Conservation (phyloP, 1,140 invertebrate species). For the Aphelenchoides fujianensis region DNA sequence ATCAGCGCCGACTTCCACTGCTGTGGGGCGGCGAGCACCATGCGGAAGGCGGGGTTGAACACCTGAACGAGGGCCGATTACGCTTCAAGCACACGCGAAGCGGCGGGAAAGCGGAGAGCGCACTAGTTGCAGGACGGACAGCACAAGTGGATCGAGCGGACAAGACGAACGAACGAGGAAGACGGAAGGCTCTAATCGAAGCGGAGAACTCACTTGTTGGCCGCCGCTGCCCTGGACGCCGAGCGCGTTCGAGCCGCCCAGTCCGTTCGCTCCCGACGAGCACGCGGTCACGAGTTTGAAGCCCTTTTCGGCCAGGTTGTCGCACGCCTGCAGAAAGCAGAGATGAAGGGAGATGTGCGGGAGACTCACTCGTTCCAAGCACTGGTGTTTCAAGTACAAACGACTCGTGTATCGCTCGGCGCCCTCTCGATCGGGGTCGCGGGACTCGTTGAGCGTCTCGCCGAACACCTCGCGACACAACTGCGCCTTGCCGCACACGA, state of each 20-base stretch:
- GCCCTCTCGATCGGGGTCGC: constrained; percentile 86
- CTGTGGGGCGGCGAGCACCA: not conserved
- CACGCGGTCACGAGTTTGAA: constrained; percentile 61
- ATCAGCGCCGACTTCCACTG: not conserved
- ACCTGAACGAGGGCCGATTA: not conserved
- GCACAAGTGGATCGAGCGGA: too few relatives aligned
- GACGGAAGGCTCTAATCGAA: too few relatives aligned
- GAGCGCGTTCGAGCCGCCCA: constrained; percentile 44
- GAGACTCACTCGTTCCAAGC: constrained; percentile 79
- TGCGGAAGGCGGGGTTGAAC: constrained; percentile 10
- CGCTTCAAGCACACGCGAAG: not conserved
- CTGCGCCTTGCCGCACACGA: constrained; percentile 84
- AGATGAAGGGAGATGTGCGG: constrained; percentile 21
- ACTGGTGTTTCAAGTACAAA: constrained; percentile 97
- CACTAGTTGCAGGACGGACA: too few relatives aligned
- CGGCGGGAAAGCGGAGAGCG: too few relatives aligned
- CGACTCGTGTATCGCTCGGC: constrained; percentile 89
- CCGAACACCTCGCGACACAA: constrained; percentile 77
- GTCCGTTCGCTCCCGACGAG: constrained; percentile 59
- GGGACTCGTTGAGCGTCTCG: constrained; percentile 91
- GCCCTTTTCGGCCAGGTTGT: constrained; percentile 60
- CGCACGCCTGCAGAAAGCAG: constrained; percentile 52
- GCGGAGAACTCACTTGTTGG: constrained; percentile 14
- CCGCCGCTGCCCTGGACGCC: constrained; percentile 29
- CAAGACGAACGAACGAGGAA: too few relatives aligned